Percentiles rank a stretch among this genome's conserved stretches.
Evolutionary conservation across 1,140 invertebrate species (phyloP).

Genomic region (Proctacanthus coquilletti): DNA sequence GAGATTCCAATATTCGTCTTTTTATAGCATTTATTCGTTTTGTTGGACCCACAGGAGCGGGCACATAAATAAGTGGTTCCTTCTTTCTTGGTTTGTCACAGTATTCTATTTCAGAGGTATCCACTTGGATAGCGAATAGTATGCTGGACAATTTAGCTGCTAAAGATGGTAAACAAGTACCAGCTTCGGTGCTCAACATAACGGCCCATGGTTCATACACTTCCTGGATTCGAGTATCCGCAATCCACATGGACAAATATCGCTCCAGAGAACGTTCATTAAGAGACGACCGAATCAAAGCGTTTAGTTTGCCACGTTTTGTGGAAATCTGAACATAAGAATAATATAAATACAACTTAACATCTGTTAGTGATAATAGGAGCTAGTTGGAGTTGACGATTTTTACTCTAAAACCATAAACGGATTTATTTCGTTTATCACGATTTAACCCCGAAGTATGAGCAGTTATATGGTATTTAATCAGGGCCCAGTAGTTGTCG

Average conservation of each 20-base stretch:
- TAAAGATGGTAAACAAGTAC: slow-evolving; percentile 51
- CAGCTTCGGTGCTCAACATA: slow-evolving; percentile 51
- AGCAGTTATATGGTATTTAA: no score
- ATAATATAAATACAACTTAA: no score
- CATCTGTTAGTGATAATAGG: no score
- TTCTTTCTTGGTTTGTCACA: not conserved
- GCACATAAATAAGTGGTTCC: not conserved
- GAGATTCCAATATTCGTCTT: not conserved
- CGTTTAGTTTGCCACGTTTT: slow-evolving; percentile 52
- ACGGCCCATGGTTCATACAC: slow-evolving; percentile 64
- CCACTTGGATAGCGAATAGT: not conserved
- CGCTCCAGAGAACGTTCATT: slow-evolving; percentile 69
- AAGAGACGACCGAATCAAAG: slow-evolving; percentile 60
- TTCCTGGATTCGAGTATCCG: slow-evolving; percentile 34
- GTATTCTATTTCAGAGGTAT: not conserved
- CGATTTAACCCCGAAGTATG: no score
- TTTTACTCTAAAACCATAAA: no score
- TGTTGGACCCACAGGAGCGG: not conserved
- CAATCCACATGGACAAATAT: slow-evolving; percentile 49
- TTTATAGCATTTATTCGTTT: not conserved
- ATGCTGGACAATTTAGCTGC: slow-evolving; percentile 32
- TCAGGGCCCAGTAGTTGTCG: no score
- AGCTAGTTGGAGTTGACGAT: no score
- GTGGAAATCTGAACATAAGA: slow-evolving; percentile 34
- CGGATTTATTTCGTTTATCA: no score